Base-by-base conservation (phyloP, 2,797 vertebrate genomes). In the Anguilla pacifica region DNA sequence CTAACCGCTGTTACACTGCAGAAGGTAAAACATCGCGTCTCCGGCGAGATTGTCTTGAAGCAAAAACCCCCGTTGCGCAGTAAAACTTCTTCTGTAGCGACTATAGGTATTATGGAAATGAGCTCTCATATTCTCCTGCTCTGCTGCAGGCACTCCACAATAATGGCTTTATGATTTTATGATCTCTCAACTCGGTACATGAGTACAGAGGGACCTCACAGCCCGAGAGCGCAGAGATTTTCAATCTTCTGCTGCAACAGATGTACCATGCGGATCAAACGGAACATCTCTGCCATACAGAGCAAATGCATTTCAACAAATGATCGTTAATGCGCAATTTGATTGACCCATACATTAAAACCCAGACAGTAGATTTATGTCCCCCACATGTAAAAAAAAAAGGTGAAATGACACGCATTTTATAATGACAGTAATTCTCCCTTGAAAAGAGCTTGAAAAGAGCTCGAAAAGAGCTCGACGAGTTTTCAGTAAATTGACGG, bases 51-150 rank as follows among this genome's bases (percentile, higher is more conserved):
- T 31, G 11, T 28, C 51, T 55, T 4, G 22, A n/a, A 81, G 35
- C 77, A 13, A 83, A 83, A 83, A 31, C 22, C 15, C 77, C 49
- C 22, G 49, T 11, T 53, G 82, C 25, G 49, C 82, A n/a, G 39
- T 53, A 53, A 83, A 53, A 11, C 82, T 55, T n/a, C 28, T 83
- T 28, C 2, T 31, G 6, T 4, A 55, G 28, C 49, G 49, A 83
- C 82, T 46, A 55, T 15, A 55, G 77, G 77, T 81, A 81, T 81
- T 81, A 81, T 81, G 77, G 77, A 81, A 81, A 81, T 81, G 77
- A 81, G 77, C 43, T 5, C 15, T 35, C 72, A 39, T 35, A 77
- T 77, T 77, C 31, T 39, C 10, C 28, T 17, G 35, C 28, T 39
- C n/a, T 13, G 72, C 72, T 39, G 72, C 72, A 31, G 39, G 77